A percentile compares a stretch with the other conserved stretches of the same genome.
Evolutionary conservation across 2,888 invertebrate genomes (phyloP).

Genomic region (Anagyrus pseudococci): DNA sequence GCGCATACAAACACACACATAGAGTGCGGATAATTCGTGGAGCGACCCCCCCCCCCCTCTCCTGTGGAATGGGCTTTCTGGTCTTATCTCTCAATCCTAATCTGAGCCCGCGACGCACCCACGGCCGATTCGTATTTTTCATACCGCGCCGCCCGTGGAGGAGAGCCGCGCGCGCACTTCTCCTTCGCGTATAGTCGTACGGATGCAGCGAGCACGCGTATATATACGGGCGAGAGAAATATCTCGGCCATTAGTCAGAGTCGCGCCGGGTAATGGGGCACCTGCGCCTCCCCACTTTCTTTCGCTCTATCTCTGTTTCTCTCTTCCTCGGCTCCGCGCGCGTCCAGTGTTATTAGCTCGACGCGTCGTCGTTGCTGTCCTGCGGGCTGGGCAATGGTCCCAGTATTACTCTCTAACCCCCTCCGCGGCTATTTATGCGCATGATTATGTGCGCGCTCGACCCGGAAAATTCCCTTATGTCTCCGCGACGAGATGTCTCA

Average conservation of each 20-base stretch:
- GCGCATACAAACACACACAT: too few species aligned
- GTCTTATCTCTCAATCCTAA: constrained; percentile 41
- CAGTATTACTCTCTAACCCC: too few species aligned
- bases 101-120: constrained; percentile 30
- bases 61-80: background rate
- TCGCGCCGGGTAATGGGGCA: constrained; percentile 38
- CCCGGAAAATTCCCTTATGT: too few species aligned
- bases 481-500: too few species aligned
- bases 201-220: too few species aligned
- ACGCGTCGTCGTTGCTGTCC: constrained; percentile 28
- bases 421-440: too few species aligned
- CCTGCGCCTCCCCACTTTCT: constrained; percentile 34
- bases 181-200: too few species aligned
- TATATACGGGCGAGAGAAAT: constrained; percentile 44
- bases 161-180: background rate
- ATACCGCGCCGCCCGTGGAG: constrained; percentile 6
- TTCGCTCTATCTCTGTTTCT: too few species aligned
- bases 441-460: too few species aligned
- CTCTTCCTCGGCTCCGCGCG: too few species aligned
- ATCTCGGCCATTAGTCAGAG: constrained; percentile 57
- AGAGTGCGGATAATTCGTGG: too few species aligned
- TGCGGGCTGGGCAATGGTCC: background rate
- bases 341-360: constrained; percentile 39
- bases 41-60: background rate
- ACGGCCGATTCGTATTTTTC: constrained; percentile 36